Percentiles rank a stretch among this genome's conserved stretches.
phyloP scores from a whole-genome alignment of 2,888 invertebrate genomes.

The Cyclophora albipunctata region DNA sequence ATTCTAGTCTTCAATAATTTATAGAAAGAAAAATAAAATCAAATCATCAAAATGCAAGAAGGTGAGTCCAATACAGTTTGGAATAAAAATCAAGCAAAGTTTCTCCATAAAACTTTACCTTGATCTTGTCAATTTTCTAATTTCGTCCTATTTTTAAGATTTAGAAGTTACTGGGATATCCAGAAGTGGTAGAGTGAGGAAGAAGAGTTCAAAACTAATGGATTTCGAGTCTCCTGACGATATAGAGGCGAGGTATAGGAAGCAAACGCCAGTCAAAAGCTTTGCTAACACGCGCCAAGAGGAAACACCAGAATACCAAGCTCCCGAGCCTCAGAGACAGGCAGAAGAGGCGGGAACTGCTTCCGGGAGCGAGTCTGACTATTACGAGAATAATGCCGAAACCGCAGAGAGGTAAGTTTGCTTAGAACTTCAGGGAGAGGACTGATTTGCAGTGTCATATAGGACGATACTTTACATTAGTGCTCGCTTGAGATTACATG shows the following conservation, averaged over 20 bases:
- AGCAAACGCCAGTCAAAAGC: slow-evolving; percentile 53
- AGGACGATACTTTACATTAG: too few species aligned
- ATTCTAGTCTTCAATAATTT: too few species aligned
- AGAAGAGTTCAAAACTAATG: slow-evolving; percentile 95
- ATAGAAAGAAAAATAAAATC: background rate
- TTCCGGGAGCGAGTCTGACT: slow-evolving; percentile 65
- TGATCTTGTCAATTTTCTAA: too few species aligned
- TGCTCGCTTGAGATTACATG: too few species aligned
- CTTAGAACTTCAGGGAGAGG: background rate
- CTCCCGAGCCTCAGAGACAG: slow-evolving; percentile 31
- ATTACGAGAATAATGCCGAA: slow-evolving; percentile 61
- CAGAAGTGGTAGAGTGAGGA: slow-evolving; percentile 91
- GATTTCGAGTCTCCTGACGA: slow-evolving; percentile 96
- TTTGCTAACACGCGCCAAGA: slow-evolving; percentile 38
- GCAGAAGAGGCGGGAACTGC: slow-evolving; percentile 50
- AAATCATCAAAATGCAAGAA: slow-evolving; percentile 27
- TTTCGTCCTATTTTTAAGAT: slow-evolving; percentile 53
- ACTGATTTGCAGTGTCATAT: too few species aligned
- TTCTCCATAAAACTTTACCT: too few species aligned
- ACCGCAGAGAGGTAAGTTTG: slow-evolving; percentile 54
- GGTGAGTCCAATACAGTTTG: slow-evolving; percentile 14
- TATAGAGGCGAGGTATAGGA: slow-evolving; percentile 77
- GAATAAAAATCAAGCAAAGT: too few species aligned
- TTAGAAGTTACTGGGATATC: slow-evolving; percentile 91
- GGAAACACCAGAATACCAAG: slow-evolving; percentile 39